These are phyloP conservation scores for Matsumyia berberina DNA, from an alignment of 2,888 invertebrate species.

Conservation along the genomic window DNA sequence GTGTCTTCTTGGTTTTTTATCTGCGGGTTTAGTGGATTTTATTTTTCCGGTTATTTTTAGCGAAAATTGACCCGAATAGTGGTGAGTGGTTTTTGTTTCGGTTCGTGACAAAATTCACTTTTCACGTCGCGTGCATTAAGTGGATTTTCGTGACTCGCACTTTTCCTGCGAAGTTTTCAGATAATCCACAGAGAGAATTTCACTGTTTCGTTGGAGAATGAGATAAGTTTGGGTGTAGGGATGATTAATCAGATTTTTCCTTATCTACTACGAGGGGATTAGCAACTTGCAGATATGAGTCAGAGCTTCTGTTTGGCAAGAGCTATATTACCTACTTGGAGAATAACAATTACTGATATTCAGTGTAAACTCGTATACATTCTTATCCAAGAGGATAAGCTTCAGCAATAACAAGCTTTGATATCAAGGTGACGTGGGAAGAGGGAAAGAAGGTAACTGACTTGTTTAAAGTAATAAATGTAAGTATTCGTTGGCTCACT, in stretches of 20 bases:
- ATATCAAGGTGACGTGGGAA: too few relatives aligned
- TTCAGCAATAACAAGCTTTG: too few relatives aligned
- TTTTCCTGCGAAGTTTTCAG: slow-evolving; percentile 5
- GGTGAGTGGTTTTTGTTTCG: slow-evolving; percentile 41
- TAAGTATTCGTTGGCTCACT: too few relatives aligned
- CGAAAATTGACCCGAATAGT: slow-evolving; percentile 53
- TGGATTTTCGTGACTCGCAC: slow-evolving; percentile 11
- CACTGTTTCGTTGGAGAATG: not conserved
- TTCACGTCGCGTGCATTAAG: slow-evolving; percentile 16
- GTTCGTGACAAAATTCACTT: slow-evolving; percentile 65
- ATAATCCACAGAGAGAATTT: not conserved
- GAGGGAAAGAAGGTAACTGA: too few relatives aligned
- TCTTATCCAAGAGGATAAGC: too few relatives aligned
- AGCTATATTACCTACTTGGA: too few relatives aligned
- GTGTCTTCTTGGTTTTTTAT: slow-evolving; percentile 21
- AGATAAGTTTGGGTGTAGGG: not conserved
- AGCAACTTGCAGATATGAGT: not conserved
- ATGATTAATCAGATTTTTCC: not conserved
- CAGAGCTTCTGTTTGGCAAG: not conserved
- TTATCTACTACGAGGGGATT: not conserved
- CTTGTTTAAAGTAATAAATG: too few relatives aligned
- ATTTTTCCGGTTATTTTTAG: slow-evolving; percentile 46
- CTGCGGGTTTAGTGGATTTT: slow-evolving; percentile 15
- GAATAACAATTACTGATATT: too few relatives aligned
- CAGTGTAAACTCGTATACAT: too few relatives aligned